Evolutionary conservation across 2,797 vertebrate species (phyloP).

Genomic region (Brachymystax lenok): DNA sequence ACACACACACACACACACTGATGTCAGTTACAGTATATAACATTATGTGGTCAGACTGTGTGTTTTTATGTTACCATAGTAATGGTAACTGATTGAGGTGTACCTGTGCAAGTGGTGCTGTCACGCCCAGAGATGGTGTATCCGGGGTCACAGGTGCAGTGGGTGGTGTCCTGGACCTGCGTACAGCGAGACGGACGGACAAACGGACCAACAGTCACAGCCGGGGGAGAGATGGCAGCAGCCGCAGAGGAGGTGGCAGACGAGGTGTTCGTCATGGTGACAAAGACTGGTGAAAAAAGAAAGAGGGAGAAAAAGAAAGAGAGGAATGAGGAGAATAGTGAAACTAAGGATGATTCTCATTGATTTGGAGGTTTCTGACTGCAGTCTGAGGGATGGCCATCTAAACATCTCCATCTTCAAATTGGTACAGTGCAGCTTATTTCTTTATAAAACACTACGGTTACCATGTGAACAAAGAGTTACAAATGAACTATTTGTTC

Average conservation of each 20-base stretch:
- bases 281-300: constrained; percentile 64
- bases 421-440: background rate
- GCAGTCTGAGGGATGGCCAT: background rate
- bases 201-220: constrained; percentile 60
- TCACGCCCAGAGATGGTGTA: constrained; percentile 77
- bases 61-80: background rate
- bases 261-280: constrained; percentile 70
- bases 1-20: constrained; percentile 12
- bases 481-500: background rate
- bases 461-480: background rate
- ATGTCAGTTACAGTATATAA: background rate
- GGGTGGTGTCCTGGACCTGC: constrained; percentile 74
- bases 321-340: background rate
- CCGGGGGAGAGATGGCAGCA: constrained; percentile 55
- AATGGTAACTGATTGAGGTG: background rate
- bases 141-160: constrained; percentile 81
- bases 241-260: constrained; percentile 40
- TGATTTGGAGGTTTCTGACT: background rate
- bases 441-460: background rate
- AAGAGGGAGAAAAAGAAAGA: background rate
- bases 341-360: background rate
- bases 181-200: constrained; percentile 73
- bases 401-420: no score
- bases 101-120: constrained; percentile 75
- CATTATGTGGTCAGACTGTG: background rate